phyloP scores from a whole-genome alignment of 2,113 vertebrate genomes.

The Mus pahari region DNA sequence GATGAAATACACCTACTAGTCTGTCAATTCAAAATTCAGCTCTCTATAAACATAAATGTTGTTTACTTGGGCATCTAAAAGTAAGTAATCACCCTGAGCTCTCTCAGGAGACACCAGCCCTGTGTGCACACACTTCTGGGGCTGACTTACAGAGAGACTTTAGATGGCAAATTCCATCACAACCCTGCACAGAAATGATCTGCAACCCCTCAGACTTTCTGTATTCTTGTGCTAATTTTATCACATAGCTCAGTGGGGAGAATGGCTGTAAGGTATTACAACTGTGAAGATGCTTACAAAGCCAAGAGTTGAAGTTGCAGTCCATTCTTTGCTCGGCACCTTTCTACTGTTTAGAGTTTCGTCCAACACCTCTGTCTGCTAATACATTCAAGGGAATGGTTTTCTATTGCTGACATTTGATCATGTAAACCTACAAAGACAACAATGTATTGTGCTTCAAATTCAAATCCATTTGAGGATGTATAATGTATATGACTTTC shows the following conservation, averaged over 20 bases:
- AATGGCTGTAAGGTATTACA: background rate
- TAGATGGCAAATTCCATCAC: background rate
- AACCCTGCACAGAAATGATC: fast-evolving
- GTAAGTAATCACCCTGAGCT: background rate
- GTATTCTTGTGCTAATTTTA: background rate
- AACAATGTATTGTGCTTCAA: background rate
- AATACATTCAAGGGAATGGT: no score
- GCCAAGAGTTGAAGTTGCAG: fast-evolving
- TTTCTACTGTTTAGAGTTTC: background rate
- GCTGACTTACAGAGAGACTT: background rate
- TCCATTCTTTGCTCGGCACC: background rate
- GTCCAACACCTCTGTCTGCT: background rate
- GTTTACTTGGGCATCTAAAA: background rate
- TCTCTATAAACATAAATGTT: background rate
- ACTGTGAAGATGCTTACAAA: background rate
- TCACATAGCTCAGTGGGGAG: background rate
- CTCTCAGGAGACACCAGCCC: background rate
- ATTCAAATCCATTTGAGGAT: background rate
- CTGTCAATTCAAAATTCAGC: background rate
- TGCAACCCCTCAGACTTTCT: no score
- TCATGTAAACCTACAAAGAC: background rate
- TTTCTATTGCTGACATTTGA: background rate
- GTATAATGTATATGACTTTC: background rate
- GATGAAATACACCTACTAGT: background rate
- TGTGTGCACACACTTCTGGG: background rate